Conservation (phyloP, 2,888 invertebrate species). For the Eudemis profundana region DNA sequence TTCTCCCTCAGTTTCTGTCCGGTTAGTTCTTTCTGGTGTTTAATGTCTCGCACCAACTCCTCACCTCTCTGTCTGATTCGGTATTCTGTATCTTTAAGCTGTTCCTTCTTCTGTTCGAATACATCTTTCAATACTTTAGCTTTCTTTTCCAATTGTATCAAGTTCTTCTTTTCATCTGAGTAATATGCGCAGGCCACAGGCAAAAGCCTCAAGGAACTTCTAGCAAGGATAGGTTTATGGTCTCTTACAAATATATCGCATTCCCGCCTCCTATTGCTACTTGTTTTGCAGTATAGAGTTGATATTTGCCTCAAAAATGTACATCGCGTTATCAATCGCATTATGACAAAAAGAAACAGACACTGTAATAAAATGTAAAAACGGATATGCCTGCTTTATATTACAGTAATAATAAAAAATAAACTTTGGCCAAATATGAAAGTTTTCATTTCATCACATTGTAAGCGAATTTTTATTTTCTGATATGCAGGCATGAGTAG, state of each 20-base stretch:
- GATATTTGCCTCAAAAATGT: constrained; percentile 60
- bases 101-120: constrained; percentile 86
- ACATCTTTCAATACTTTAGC: constrained; percentile 83
- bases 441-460: constrained; percentile 34
- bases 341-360: constrained; percentile 48
- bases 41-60: constrained; percentile 76
- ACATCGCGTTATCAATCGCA: constrained; percentile 63
- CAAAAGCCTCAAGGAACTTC: constrained; percentile 55
- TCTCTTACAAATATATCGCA: constrained; percentile 54
- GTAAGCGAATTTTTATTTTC: constrained; percentile 30
- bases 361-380: constrained; percentile 5
- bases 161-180: constrained; percentile 72
- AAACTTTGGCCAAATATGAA: constrained; percentile 10
- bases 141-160: constrained; percentile 76
- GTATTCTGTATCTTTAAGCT: constrained; percentile 85
- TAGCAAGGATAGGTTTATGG: constrained; percentile 52
- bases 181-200: constrained; percentile 65
- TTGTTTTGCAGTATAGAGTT: constrained; percentile 52
- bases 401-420: constrained; percentile 18
- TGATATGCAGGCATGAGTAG: constrained; percentile 6
- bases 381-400: constrained; percentile 8
- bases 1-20: constrained; percentile 81
- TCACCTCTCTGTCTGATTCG: constrained; percentile 76
- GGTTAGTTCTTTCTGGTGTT: constrained; percentile 75
- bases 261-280: constrained; percentile 50